Base-by-base conservation (phyloP, 1,140 invertebrate genomes). In the Hydropsyche tenuis region DNA sequence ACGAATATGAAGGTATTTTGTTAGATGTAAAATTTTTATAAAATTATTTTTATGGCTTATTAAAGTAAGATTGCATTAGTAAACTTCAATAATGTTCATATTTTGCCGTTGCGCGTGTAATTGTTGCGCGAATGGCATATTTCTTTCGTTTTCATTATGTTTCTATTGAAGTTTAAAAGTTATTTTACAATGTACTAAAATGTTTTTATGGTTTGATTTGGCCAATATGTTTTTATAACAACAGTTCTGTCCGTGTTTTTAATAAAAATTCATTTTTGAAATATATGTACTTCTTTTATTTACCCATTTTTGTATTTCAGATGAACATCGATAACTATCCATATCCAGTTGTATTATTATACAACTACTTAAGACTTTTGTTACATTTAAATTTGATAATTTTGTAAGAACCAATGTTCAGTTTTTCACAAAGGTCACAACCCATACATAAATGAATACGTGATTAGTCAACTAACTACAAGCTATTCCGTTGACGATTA, bases 161-260 rank as follows among this genome's bases (percentile, higher is more conserved):
- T 37, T 37, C 9, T 37, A 37, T 37, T 60, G 56, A 60, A 60
- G 56, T 60, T 60, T 60, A 60, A 27, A 60, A 60, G 25, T 60
- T 20, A 25, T 60, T 60, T 60, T 60, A 20, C 18, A 25, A 25
- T 25, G 7, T 25, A 60, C 56, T 60, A 60, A 60, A 25, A 60
- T 60, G 25, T 20, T 27, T 12, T 60, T 25, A 20, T 60, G 25
- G 18, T 53, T 53, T 27, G 56, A 22, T 60, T 60, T 60, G 56
- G 56, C 25, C 25, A 60, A 60, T 25, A 60, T 60, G 20, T 60
- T 56, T 56, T 37, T 37, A 37, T 9, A 37, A 3, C 20, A 56
- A 20, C 22, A 56, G 51, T 23, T 56, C 51, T 56, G 51, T 48
- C 51, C 22, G 51, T 48, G 45, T 56, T 60, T 60, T 60, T 60